These are phyloP conservation scores for Cetoscarus ocellatus DNA, from an alignment of 2,797 vertebrate species.

Conservation along the genomic window DNA sequence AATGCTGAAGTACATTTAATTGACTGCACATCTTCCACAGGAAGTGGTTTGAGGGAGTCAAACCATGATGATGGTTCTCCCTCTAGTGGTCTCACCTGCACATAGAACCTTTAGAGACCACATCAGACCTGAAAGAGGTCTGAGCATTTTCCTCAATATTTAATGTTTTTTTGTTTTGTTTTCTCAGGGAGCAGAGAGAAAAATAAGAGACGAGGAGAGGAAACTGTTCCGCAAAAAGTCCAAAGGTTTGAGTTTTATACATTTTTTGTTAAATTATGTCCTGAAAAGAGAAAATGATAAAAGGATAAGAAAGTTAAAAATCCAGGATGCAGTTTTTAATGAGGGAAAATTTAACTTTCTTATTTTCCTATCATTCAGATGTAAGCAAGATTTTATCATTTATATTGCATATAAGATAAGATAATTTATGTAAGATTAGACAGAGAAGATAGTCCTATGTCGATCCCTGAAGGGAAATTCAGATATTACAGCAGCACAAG, in stretches of 20 bases:
- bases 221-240: constrained; percentile 96
- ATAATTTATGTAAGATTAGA: no score
- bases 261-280: neutral
- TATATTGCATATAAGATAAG: no score
- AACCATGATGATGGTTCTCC: constrained; percentile 57
- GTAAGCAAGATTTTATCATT: no score
- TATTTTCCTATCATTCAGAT: no score
- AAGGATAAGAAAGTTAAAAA: neutral
- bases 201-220: constrained; percentile 97
- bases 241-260: constrained; percentile 82
- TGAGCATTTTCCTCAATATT: neutral
- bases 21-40: no score
- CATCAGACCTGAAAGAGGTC: neutral
- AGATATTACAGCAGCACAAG: no score
- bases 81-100: constrained; percentile 70
- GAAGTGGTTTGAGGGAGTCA: neutral
- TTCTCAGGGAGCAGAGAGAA: constrained; percentile 95
- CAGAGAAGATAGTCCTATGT: no score
- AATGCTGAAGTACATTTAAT: no score
- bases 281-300: neutral
- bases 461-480: no score
- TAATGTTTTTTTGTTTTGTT: neutral
- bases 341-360: no score
- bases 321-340: neutral
- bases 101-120: constrained; percentile 19